A percentile compares a stretch with the other conserved stretches of the same genome.
phyloP scores from a whole-genome alignment of 2,113 vertebrate genomes.

The Hymenochirus boettgeri region DNA sequence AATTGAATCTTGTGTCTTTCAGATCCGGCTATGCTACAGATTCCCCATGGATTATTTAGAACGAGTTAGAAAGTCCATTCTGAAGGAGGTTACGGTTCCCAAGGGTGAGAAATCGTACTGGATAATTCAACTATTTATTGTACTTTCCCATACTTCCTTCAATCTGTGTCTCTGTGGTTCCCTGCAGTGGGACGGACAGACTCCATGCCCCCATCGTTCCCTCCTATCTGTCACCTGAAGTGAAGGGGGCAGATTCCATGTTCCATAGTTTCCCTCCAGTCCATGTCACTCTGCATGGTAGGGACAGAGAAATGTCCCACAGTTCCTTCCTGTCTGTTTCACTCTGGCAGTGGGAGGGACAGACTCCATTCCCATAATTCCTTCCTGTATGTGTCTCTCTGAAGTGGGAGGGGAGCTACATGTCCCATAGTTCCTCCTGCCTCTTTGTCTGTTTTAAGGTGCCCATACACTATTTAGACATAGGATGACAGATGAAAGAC shows the following conservation, averaged over 20 bases:
- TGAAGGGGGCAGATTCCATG: too few relatives aligned
- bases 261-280: too few relatives aligned
- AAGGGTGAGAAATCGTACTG: constrained; percentile 77
- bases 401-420: not conserved
- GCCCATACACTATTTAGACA: too few relatives aligned
- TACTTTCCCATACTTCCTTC: not conserved
- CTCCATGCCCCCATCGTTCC: constrained; percentile 8
- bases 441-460: too few relatives aligned
- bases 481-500: too few relatives aligned
- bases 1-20: constrained; percentile 22
- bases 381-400: too few relatives aligned
- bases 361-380: not conserved
- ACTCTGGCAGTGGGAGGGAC: not conserved
- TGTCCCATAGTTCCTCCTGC: not conserved
- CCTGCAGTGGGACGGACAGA: not conserved
- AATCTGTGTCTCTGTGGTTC: not conserved
- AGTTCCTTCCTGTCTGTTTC: constrained; percentile 2
- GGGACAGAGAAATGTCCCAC: too few relatives aligned
- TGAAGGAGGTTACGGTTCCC: constrained; percentile 85
- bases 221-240: not conserved
- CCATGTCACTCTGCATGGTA: too few relatives aligned
- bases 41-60: constrained; percentile 81
- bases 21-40: constrained; percentile 74
- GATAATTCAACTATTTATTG: too few relatives aligned
- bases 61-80: constrained; percentile 80